Evolutionary conservation across 1,140 invertebrate genomes (phyloP).

Genomic region (Holcopasites calliopsidis): DNA sequence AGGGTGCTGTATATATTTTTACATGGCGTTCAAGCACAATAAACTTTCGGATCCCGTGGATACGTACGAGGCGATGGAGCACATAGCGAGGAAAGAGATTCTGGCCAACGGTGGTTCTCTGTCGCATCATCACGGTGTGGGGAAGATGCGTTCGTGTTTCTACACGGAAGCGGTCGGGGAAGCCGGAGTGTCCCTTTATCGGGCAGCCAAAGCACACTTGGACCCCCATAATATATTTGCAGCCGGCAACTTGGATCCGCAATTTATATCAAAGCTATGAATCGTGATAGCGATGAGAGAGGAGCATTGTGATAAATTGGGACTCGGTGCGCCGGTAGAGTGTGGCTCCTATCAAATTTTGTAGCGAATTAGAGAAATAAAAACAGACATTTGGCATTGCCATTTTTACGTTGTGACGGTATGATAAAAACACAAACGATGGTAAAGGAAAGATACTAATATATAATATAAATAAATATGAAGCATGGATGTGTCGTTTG

Average conservation of each 20-base stretch:
- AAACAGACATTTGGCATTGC: conserved; percentile 19
- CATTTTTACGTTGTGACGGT: conserved; percentile 27
- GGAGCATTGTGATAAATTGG: conserved; percentile 4
- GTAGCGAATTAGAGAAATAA: not conserved
- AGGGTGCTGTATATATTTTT: conserved; percentile 99
- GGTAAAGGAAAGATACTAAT: conserved; percentile 38
- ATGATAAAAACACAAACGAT: conserved; percentile 23
- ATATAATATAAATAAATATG: conserved; percentile 56
- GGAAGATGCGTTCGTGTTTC: conserved; percentile 94
- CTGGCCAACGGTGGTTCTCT: conserved; percentile 94
- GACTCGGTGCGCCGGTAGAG: not conserved
- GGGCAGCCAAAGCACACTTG: conserved; percentile 90
- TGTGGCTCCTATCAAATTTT: not conserved
- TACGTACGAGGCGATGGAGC: conserved; percentile 92
- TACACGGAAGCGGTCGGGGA: conserved; percentile 88
- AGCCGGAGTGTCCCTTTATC: conserved; percentile 86
- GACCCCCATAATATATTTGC: conserved; percentile 98
- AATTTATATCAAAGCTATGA: conserved; percentile 71
- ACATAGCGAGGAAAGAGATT: conserved; percentile 94
- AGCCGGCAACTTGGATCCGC: conserved; percentile 86
- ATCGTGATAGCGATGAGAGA: not conserved
- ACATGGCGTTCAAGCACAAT: conserved; percentile 94
- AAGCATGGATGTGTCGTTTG: conserved; percentile 55
- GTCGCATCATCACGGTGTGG: conserved; percentile 98
- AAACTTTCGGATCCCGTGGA: conserved; percentile 86